Evolutionary conservation across 2,113 vertebrate species (phyloP), one percentile per base, ranked within the genome.

Genomic region (Rhineura floridana): DNA sequence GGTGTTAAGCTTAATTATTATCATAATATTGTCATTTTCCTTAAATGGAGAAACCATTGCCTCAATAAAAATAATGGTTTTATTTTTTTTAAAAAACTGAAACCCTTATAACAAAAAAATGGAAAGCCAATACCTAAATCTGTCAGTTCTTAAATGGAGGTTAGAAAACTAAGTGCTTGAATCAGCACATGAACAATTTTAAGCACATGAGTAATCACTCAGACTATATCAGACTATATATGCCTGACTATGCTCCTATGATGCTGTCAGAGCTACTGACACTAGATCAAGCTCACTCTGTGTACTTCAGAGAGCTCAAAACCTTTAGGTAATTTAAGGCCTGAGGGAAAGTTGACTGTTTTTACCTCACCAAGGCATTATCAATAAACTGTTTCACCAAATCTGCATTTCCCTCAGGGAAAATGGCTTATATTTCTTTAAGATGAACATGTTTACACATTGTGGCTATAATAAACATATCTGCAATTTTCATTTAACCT

Each of bases 361-460:
- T 25, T 44, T 93, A 84, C 78, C 50, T 94, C 84, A 93, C 87
- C 91, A 91, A 94, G 90, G 86, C 91, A 89, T 92, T 92, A 92
- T 90, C 55, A 80, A 80, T 59, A 94, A 95, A 90, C 59, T 90
- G 62, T 89, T 94, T 91, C 89, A 91, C 90, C 89, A 91, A 87
- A 90, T 89, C 93, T 93, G 90, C 91, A 85, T 73, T 93, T 93
- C 77, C 89, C 91, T 87, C 83, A 91, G 65, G 94, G 88, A 92
- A 94, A 94, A 92, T 67, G 65, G 87, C 81, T 50, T 62, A 33
- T 72, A 46, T 92, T 89, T 80, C 30, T 12, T 65, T 59, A 72
- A 85, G 55, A 93, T 0, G 19, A 90, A 1, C 87, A 84, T 87
- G 79, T 92, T 63, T 91, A 90, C 50, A 81, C 82, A 81, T 62